Evolutionary conservation across 2,888 invertebrate genomes (phyloP).

Genomic region (Biston betularia): DNA sequence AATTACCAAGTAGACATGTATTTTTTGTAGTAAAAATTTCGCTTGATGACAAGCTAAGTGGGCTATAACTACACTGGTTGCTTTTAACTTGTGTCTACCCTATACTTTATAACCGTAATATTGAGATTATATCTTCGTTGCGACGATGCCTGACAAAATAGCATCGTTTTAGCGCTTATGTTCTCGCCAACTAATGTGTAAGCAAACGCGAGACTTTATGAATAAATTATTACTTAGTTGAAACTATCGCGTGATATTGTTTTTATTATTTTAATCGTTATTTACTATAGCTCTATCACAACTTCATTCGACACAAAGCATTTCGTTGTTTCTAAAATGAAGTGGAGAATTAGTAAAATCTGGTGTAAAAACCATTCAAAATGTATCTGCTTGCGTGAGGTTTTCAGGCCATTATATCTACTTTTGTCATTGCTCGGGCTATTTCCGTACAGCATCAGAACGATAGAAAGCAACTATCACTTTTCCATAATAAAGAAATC

Average conservation of each 20-base stretch:
- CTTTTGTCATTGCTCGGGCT: constrained; percentile 56
- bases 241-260: constrained; percentile 36
- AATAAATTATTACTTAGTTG: constrained; percentile 48
- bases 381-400: constrained; percentile 40
- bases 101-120: constrained; percentile 30
- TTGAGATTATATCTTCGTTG: constrained; percentile 40
- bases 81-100: constrained; percentile 6
- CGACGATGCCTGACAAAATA: constrained; percentile 35
- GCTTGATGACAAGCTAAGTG: constrained; percentile 5
- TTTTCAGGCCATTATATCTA: constrained; percentile 60
- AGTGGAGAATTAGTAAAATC: constrained; percentile 43
- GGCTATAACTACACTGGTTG: constrained; percentile 1
- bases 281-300: constrained; percentile 24
- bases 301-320: constrained; percentile 7
- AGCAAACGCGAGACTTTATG: constrained; percentile 38
- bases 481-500: constrained; percentile 60
- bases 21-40: neutral
- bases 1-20: neutral
- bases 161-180: constrained; percentile 29
- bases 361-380: constrained; percentile 34
- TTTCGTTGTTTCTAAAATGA: constrained; percentile 41
- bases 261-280: constrained; percentile 27
- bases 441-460: constrained; percentile 61
- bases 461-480: constrained; percentile 46
- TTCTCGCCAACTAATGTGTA: constrained; percentile 23